Percentiles rank a stretch among this genome's conserved stretches.
Evolutionary conservation across 2,797 vertebrate species (phyloP).

Genomic region (Coluber constrictor): DNA sequence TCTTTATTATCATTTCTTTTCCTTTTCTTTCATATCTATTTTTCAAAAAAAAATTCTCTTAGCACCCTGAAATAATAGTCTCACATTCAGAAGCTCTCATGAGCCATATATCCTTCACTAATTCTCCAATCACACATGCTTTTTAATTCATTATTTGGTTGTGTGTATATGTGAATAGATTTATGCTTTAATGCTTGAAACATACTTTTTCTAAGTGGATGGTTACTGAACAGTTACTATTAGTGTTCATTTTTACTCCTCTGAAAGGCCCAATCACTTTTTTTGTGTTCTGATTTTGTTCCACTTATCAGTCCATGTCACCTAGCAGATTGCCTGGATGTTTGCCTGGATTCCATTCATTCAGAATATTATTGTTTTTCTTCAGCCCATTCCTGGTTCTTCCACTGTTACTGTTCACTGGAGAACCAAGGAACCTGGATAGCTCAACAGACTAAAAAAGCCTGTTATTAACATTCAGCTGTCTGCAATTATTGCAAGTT

Average conservation of each 20-base stretch:
- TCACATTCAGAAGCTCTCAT: not conserved
- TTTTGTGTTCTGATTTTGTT: not conserved
- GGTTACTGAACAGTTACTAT: not conserved
- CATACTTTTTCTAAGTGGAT: not conserved
- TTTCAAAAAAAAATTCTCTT: not conserved
- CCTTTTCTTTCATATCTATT: not conserved
- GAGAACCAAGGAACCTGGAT: not conserved
- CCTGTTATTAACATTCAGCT: no score
- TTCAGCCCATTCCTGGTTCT: not conserved
- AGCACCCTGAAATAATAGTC: not conserved
- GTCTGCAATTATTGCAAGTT: no score
- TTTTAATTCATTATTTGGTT: not conserved
- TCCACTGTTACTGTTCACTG: not conserved
- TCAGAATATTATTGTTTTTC: not conserved
- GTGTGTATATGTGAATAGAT: not conserved
- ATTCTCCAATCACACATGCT: not conserved
- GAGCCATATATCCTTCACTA: not conserved
- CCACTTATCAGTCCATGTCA: not conserved
- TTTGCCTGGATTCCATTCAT: not conserved
- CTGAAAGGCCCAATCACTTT: not conserved
- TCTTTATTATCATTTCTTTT: not conserved
- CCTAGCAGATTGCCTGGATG: not conserved
- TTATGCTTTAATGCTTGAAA: not conserved
- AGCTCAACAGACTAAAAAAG: no score
- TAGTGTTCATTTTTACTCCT: not conserved